These are phyloP conservation scores for Caenorhabditis inopinata DNA, from an alignment of 1,140 invertebrate species.

Conservation along the genomic window DNA sequence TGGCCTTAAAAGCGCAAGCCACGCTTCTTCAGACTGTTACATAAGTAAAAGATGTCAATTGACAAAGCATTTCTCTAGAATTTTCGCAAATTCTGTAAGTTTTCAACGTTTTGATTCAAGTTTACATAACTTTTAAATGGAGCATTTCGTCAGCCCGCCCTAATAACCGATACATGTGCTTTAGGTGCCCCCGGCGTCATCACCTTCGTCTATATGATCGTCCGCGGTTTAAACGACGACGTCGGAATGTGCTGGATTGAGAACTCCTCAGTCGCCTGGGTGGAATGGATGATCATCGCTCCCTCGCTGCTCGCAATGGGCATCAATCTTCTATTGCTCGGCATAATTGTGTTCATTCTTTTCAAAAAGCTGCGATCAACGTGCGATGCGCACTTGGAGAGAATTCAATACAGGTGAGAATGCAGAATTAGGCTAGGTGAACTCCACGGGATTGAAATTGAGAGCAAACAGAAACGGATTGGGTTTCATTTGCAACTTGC, in stretches of 20 bases:
- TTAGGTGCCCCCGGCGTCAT: constrained; percentile 51
- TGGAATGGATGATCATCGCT: constrained; percentile 43
- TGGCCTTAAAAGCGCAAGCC: no score
- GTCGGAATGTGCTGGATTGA: constrained; percentile 46
- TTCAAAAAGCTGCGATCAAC: constrained; percentile 70
- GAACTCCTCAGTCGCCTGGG: constrained; percentile 14
- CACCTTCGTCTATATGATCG: constrained; percentile 44
- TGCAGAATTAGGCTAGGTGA: not conserved
- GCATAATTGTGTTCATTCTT: constrained; percentile 70
- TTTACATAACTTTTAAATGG: not conserved
- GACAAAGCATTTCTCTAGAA: not conserved
- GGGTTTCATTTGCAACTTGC: not conserved
- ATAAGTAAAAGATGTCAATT: no score
- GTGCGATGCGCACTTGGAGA: constrained; percentile 70
- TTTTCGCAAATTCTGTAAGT: not conserved
- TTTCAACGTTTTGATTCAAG: not conserved
- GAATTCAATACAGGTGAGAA: constrained; percentile 71
- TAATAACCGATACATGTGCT: no score
- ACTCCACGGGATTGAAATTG: not conserved
- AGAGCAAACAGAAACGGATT: not conserved
- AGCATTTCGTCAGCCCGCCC: not conserved
- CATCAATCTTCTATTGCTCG: constrained; percentile 69
- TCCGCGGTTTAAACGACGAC: constrained; percentile 42
- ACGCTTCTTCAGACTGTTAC: no score
- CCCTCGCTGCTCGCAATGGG: constrained; percentile 43